A percentile compares a stretch with the other conserved stretches of the same genome.
Evolutionary conservation across 2,797 vertebrate genomes (phyloP).

Genomic region (Crax fasciolata): DNA sequence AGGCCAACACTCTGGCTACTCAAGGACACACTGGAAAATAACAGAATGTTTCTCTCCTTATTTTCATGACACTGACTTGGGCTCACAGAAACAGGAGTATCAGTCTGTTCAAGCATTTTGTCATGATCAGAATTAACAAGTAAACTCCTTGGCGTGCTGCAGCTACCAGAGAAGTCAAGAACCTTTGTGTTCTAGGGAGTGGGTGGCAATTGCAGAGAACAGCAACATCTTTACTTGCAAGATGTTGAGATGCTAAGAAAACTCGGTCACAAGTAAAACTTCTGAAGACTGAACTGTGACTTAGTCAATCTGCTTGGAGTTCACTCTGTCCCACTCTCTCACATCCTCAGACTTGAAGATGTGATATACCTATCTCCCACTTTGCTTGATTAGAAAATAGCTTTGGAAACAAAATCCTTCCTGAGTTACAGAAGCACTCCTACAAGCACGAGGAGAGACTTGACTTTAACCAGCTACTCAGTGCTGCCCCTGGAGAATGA

Average conservation of each 20-base stretch:
- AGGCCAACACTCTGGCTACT: background rate
- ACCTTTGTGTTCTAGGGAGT: background rate
- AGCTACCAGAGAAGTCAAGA: background rate
- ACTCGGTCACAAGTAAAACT: background rate
- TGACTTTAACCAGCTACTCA: slow-evolving; percentile 13
- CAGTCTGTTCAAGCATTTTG: background rate
- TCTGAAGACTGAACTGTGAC: background rate
- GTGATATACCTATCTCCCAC: background rate
- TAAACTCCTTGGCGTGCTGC: background rate
- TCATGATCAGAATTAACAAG: background rate
- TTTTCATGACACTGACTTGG: background rate
- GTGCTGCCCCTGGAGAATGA: background rate
- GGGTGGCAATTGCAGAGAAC: background rate
- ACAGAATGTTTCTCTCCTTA: background rate
- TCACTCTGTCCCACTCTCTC: background rate
- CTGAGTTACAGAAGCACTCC: background rate
- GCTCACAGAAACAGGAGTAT: background rate
- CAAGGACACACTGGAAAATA: background rate
- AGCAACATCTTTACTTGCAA: background rate
- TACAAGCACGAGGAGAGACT: background rate
- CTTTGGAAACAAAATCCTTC: background rate
- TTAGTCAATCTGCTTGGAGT: background rate
- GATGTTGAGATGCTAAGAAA: background rate
- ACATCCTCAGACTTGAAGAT: background rate
- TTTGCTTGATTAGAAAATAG: background rate